Evolutionary conservation across 2,888 invertebrate genomes (phyloP).

Genomic region (Drosophila diplacantha): DNA sequence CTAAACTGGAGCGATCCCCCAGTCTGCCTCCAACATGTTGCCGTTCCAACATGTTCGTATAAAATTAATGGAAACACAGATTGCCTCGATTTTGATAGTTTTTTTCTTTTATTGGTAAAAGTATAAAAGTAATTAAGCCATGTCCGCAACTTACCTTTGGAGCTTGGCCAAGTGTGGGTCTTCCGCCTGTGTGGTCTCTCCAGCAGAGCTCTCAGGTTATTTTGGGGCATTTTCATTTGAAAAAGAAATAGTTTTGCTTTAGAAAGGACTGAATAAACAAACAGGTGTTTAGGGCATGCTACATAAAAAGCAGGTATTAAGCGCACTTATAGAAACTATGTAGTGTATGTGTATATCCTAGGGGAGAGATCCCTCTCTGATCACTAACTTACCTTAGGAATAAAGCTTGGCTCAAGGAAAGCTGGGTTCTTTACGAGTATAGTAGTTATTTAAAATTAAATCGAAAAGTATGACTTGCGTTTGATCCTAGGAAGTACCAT

Average conservation of each 20-base stretch:
- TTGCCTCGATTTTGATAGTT: constrained; percentile 10
- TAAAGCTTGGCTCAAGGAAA: constrained; percentile 15
- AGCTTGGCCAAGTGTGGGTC: background rate
- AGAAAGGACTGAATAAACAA: constrained; percentile 22
- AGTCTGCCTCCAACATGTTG: constrained; percentile 42
- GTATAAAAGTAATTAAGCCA: background rate
- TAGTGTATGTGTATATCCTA: constrained; percentile 27
- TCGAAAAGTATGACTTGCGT: constrained; percentile 9
- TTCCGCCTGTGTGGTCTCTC: constrained; percentile 1
- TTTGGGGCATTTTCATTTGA: constrained; percentile 20
- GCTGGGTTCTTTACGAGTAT: constrained; percentile 14
- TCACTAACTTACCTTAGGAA: constrained; percentile 39
- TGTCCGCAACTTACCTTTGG: constrained; percentile 36
- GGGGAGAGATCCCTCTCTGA: constrained; percentile 5
- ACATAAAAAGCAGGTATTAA: constrained; percentile 42
- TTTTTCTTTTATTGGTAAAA: background rate
- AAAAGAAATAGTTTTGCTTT: constrained; percentile 49
- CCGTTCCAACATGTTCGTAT: constrained; percentile 53
- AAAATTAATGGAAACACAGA: constrained; percentile 44
- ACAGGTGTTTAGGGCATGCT: constrained; percentile 6
- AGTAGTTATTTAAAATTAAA: constrained; percentile 22
- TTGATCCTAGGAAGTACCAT: constrained; percentile 33
- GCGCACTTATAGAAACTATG: constrained; percentile 31
- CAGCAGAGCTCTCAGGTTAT: constrained; percentile 35
- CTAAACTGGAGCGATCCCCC: constrained; percentile 36